phyloP scores from a whole-genome alignment of 2,113 vertebrate species.

The Epinephelus moara region DNA sequence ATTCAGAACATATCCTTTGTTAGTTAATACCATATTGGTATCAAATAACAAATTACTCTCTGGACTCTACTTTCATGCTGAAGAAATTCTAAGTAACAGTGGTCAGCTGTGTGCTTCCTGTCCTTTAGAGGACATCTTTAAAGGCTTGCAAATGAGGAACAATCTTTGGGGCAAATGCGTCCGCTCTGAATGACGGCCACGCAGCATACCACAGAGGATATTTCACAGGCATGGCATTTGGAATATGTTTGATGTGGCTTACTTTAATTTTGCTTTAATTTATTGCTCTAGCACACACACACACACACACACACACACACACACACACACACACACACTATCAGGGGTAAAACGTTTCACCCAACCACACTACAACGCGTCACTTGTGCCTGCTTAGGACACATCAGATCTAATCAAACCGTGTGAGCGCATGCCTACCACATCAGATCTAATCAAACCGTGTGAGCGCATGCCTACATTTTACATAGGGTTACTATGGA shows the following conservation, averaged over 20 bases:
- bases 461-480: too few species aligned
- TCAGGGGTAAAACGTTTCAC: too few species aligned
- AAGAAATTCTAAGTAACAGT: slow-evolving; percentile 5
- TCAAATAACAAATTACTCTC: not conserved
- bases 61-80: not conserved
- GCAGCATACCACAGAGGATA: slow-evolving; percentile 34
- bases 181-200: slow-evolving; percentile 40
- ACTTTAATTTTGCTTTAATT: slow-evolving; percentile 56
- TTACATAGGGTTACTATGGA: too few species aligned
- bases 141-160: slow-evolving; percentile 61
- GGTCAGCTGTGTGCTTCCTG: slow-evolving; percentile 26
- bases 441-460: too few species aligned
- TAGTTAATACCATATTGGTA: too few species aligned
- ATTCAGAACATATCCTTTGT: too few species aligned
- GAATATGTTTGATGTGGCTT: slow-evolving; percentile 60
- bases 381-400: too few species aligned
- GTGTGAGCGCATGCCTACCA: too few species aligned
- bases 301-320: not conserved
- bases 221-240: slow-evolving; percentile 55
- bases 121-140: slow-evolving; percentile 57
- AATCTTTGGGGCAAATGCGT: slow-evolving; percentile 24
- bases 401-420: too few species aligned
- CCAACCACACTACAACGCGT: too few species aligned
- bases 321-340: too few species aligned
- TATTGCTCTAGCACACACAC: slow-evolving; percentile 10